Conservation (phyloP, 2,888 invertebrate species). For the Perithous albicinctus region DNA sequence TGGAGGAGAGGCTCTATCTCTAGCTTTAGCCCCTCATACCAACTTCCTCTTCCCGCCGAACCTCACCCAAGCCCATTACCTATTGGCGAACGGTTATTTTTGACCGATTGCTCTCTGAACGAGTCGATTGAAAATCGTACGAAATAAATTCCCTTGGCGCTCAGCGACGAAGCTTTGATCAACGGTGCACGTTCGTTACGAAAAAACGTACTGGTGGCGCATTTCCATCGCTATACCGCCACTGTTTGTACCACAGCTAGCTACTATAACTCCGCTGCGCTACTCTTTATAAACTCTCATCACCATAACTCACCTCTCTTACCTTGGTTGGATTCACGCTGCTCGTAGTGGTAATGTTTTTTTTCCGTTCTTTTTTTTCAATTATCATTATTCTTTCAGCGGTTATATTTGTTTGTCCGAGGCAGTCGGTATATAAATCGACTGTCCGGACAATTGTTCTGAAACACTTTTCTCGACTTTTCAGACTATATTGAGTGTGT, state of each 20-base stretch:
- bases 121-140: slow-evolving; percentile 69
- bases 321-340: neutral
- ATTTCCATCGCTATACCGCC: neutral
- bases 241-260: neutral
- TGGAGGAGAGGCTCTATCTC: slow-evolving; percentile 25
- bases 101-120: slow-evolving; percentile 68
- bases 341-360: neutral
- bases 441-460: too few relatives aligned
- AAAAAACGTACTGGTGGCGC: slow-evolving; percentile 35
- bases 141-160: slow-evolving; percentile 68
- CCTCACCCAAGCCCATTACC: slow-evolving; percentile 60
- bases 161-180: slow-evolving; percentile 65
- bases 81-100: slow-evolving; percentile 69
- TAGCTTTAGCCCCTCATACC: neutral
- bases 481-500: too few relatives aligned
- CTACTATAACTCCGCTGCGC: neutral
- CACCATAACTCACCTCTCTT: slow-evolving; percentile 2
- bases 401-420: too few relatives aligned
- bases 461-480: too few relatives aligned
- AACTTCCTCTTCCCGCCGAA: slow-evolving; percentile 3
- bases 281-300: neutral
- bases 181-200: slow-evolving; percentile 64
- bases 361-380: too few relatives aligned
- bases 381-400: too few relatives aligned
- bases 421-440: neutral